Percentiles rank a stretch among this genome's conserved stretches.
These are phyloP conservation scores for Camelus dromedarius DNA, from an alignment of 2,113 vertebrate species.

Conservation along the genomic window DNA sequence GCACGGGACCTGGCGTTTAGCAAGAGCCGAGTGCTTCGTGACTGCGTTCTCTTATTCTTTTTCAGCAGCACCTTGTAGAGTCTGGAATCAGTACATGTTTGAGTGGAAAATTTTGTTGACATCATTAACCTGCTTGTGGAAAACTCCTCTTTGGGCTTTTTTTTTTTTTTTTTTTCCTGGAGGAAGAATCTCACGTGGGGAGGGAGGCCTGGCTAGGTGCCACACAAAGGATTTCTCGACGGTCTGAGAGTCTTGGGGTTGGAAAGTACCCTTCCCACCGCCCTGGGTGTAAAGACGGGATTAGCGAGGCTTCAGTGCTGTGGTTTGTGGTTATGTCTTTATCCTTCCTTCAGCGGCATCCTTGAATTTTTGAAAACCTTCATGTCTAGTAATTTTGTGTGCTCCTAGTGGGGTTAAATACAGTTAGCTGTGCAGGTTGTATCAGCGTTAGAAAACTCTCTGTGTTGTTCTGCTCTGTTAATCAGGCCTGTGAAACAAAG, in stretches of 20 bases:
- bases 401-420: conserved; percentile 50
- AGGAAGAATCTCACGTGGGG: neutral
- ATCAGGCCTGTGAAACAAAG: conserved; percentile 74
- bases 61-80: neutral
- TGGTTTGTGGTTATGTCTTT: neutral
- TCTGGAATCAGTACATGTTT: neutral
- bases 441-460: conserved; percentile 64
- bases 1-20: no score
- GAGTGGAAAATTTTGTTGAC: neutral
- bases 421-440: conserved; percentile 61
- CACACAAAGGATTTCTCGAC: neutral
- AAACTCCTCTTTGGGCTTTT: neutral
- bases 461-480: conserved; percentile 74
- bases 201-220: neutral
- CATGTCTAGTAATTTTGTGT: conserved; percentile 39
- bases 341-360: neutral
- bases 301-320: neutral
- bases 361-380: neutral
- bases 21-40: neutral
- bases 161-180: neutral
- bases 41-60: neutral
- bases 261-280: neutral
- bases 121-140: neutral
- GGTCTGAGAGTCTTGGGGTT: neutral
- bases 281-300: neutral